Conservation (phyloP, 2,888 invertebrate species). For the Anticlea derivata region DNA sequence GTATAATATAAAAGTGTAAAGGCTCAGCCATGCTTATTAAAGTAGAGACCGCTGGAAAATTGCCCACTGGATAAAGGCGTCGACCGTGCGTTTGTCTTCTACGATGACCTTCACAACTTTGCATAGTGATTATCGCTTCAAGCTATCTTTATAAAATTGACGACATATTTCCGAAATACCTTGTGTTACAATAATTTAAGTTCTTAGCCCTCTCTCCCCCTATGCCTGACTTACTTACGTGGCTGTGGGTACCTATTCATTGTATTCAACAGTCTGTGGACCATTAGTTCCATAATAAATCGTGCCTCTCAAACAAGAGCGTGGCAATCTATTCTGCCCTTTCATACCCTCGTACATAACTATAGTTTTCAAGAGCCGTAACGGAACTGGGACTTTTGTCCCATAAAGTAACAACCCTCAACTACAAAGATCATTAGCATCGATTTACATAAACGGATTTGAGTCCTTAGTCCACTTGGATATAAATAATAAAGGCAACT, state of each 20-base stretch:
- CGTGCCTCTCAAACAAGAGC: slow-evolving; percentile 24
- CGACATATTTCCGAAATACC: no score
- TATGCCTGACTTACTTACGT: slow-evolving; percentile 15
- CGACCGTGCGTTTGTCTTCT: slow-evolving; percentile 6
- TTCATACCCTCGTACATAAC: slow-evolving; percentile 23
- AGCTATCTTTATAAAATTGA: no score
- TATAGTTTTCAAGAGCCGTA: slow-evolving; percentile 25
- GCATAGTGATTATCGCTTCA: not conserved
- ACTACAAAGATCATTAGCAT: slow-evolving; percentile 60
- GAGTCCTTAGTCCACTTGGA: slow-evolving; percentile 60
- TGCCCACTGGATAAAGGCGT: slow-evolving; percentile 12
- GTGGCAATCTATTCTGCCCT: slow-evolving; percentile 26
- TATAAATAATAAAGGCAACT: slow-evolving; percentile 68
- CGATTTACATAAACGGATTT: slow-evolving; percentile 72
- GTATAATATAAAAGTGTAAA: no score
- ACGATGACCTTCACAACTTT: slow-evolving; percentile 7
- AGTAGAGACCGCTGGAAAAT: slow-evolving; percentile 9
- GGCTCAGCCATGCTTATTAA: no score
- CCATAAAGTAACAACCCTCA: slow-evolving; percentile 41
- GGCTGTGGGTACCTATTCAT: slow-evolving; percentile 19
- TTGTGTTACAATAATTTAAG: not conserved
- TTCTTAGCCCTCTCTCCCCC: slow-evolving; percentile 7
- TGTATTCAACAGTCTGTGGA: slow-evolving; percentile 26
- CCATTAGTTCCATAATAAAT: slow-evolving; percentile 29
- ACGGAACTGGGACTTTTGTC: slow-evolving; percentile 26